Conservation (phyloP, 1,140 invertebrate species). For the Berghia stephanieae region DNA sequence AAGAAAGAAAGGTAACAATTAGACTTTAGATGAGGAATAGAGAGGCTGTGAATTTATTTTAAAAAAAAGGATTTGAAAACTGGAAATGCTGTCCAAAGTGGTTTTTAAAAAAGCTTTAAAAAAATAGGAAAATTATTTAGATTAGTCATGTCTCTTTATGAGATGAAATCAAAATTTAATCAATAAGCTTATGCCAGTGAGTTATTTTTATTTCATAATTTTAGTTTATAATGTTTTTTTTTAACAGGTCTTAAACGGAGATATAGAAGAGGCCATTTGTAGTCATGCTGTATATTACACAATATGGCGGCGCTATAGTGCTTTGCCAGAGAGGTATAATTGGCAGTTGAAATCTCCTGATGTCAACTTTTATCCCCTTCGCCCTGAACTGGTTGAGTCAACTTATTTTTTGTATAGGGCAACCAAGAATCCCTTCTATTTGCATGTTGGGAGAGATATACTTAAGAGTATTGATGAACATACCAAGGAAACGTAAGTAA, state of each 20-base stretch:
- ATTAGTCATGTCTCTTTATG: no score
- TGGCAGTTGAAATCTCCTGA: conserved; percentile 75
- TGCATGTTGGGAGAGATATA: conserved; percentile 77
- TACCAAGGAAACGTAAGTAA: conserved; percentile 70
- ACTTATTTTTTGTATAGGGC: conserved; percentile 79
- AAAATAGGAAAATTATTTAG: no score
- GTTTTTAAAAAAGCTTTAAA: no score
- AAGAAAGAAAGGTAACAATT: no score
- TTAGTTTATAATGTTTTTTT: not conserved
- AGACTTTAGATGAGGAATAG: no score
- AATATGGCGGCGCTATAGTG: conserved; percentile 75
- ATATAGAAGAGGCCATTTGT: conserved; percentile 80
- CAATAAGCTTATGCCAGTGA: not conserved
- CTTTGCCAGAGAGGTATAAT: conserved; percentile 77
- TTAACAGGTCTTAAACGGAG: conserved; percentile 73
- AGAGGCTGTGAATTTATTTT: no score
- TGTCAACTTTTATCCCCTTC: conserved; percentile 75
- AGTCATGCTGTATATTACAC: conserved; percentile 76
- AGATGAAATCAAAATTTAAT: no score
- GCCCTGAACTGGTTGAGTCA: conserved; percentile 77
- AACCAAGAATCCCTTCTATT: conserved; percentile 78
- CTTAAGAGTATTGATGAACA: conserved; percentile 73
- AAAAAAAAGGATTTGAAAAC: no score
- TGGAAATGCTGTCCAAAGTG: no score
- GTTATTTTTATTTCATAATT: not conserved